These are phyloP conservation scores for Palaemon carinicauda DNA, from an alignment of 1,140 invertebrate genomes.

Conservation along the genomic window DNA sequence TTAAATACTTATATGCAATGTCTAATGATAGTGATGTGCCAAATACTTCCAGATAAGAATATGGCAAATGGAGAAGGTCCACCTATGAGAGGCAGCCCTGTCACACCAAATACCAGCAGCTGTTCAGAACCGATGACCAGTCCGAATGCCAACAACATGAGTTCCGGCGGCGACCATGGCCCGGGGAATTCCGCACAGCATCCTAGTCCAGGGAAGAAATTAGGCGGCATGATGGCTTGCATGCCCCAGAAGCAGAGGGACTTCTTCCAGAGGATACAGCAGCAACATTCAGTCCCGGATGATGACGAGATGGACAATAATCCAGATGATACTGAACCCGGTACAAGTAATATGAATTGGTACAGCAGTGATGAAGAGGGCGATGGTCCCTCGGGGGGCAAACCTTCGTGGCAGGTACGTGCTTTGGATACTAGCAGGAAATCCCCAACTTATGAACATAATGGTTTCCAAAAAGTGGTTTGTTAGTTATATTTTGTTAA, in stretches of 20 bases:
- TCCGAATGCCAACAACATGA: background rate
- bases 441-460: too few relatives aligned
- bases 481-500: too few relatives aligned
- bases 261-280: conserved; percentile 41
- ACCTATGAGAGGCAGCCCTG: background rate
- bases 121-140: background rate
- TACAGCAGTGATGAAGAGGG: conserved; percentile 48
- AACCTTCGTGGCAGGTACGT: conserved; percentile 15
- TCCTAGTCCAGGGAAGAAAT: conserved; percentile 3
- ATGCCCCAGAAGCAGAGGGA: conserved; percentile 50
- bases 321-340: background rate
- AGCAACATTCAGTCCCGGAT: conserved; percentile 38
- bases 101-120: background rate
- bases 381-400: background rate
- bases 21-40: too few relatives aligned
- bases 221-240: conserved; percentile 24
- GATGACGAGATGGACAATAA: conserved; percentile 16
- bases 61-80: conserved; percentile 14
- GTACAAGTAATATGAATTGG: conserved; percentile 41
- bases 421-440: too few relatives aligned
- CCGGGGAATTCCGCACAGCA: background rate
- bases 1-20: too few relatives aligned
- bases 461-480: too few relatives aligned
- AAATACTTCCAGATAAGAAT: conserved; percentile 14
- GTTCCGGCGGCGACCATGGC: background rate